Evolutionary conservation across 2,113 vertebrate species (phyloP).

Genomic region (Dipodomys stephensi): DNA sequence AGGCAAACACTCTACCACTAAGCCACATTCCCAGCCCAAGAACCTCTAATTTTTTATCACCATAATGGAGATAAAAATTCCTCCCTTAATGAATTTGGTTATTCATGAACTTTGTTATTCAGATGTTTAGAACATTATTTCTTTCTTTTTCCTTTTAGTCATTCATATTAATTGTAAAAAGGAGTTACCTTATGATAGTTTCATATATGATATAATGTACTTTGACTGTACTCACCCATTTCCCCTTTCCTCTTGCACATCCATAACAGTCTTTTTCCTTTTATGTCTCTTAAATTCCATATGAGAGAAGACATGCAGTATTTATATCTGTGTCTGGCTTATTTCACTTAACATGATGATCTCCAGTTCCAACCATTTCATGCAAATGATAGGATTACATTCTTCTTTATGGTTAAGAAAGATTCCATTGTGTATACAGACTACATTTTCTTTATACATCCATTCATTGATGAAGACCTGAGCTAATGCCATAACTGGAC

Average conservation of each 20-base stretch:
- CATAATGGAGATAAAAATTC: conserved; percentile 35
- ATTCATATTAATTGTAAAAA: not conserved
- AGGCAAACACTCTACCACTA: too few relatives aligned
- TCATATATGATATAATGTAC: not conserved
- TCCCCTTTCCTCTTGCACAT: not conserved
- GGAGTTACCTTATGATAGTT: not conserved
- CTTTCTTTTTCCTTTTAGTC: not conserved
- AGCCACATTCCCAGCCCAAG: not conserved
- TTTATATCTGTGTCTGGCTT: not conserved
- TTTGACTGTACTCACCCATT: not conserved
- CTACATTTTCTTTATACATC: not conserved
- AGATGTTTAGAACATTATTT: not conserved
- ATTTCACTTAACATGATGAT: not conserved
- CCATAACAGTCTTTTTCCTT: not conserved
- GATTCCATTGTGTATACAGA: not conserved
- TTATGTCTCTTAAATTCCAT: not conserved
- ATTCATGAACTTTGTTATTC: not conserved
- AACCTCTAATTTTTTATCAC: conserved; percentile 19
- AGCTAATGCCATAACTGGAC: not conserved
- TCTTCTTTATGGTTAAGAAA: not conserved
- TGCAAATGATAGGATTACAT: not conserved
- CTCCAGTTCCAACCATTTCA: not conserved
- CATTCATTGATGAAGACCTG: not conserved
- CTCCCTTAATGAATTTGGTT: not conserved
- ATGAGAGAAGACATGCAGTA: not conserved